Evolutionary conservation across 2,113 vertebrate species (phyloP), one percentile per base, ranked within the genome.

Genomic region (Hemibates koningsi): DNA sequence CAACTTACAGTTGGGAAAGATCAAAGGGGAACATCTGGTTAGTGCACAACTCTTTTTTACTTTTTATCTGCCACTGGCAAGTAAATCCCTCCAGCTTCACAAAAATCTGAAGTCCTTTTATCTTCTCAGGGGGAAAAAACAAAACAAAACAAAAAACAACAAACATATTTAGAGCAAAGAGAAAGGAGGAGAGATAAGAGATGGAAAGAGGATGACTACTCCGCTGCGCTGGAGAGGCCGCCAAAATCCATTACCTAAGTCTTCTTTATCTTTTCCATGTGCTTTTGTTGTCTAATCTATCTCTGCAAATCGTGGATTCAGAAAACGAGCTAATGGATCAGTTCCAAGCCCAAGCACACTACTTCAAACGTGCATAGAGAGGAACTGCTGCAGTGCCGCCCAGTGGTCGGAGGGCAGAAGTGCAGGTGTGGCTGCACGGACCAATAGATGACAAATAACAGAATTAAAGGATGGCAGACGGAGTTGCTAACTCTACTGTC

Each of bases 201-300:
- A 79, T 85, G 83, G 89, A 92, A 92, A 93, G 91, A 96, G 94
- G 95, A 93, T 92, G 92, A 94, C 91, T 96, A 93, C 83, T 93
- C 48, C 36, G 50, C 84, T 81, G 78, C 83, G 93, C 85, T 92
- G 94, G 80, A 89, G 89, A 93, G 91, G 87, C 94, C 0, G 4
- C 92, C 88, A 96, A 95, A 97, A 95, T 95, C 96, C 96, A 97
- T 97, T 97, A 97, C 93, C 94, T 95, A 97, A 97, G 97, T 96
- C 94, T 96, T 93, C 93, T 96, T 97, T 96, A 96, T 95, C 96
- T 83, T 17, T 85, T 48, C 95, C 96, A 96, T 96, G 96, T 97
- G 96, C 96, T 97, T 96, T 96, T 96, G 96, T 96, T 90, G 92
- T 94, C 84, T 97, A 96, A 98, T 97, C 97, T 97, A 97, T 96